Evolutionary conservation across 2,797 vertebrate species (phyloP), one percentile per base, ranked within the genome.

Genomic region (Enteromius mattozi): DNA sequence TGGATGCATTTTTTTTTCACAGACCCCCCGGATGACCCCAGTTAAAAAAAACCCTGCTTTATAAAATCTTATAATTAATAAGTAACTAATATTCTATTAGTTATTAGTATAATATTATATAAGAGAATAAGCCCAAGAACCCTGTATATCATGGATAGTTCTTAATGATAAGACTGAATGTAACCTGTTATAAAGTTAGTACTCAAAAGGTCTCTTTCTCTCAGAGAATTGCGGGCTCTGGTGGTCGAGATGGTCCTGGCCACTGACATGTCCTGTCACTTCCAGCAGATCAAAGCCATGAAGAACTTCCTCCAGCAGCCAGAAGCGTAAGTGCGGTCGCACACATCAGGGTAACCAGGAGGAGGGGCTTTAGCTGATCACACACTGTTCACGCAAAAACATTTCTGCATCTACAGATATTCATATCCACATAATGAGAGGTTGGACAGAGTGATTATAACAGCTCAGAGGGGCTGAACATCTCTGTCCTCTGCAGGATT

Each of bases 211-310:
- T 35, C 37, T 40, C 21, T 83, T 27, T 65, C 3, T 85, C 6
- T 12, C 80, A 99, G 97, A 87, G 98, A 99, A 90, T 96, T 99
- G 83, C 94, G 98, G 66, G 90, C 94, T 30, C 92, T 99, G 82
- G 98, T 99, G n/a, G 96, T 99, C 81, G 97, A 99, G 92, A 98
- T 99, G 98, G 98, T 99, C 77, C 91, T 99, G 94, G 97, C 98
- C 89, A 99, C 98, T 0, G 97, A 99, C 91, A 99, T 99, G 98
- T 98, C 98, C 84, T 98, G 97, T 92, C 98, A 99, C 91, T 99
- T 99, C 93, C 98, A 99, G 90, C 98, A 99, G 92, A 96, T 99
- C 91, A 99, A 99, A 95, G 95, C 94, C 71, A 99, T 99, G 98
- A 98, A 98, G 93, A 97, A 95, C 42, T 93, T 96, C 85, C 92